Percentiles rank a stretch among this genome's conserved stretches.
These are phyloP conservation scores for Ametastegia equiseti DNA, from an alignment of 2,888 invertebrate genomes.

Conservation along the genomic window DNA sequence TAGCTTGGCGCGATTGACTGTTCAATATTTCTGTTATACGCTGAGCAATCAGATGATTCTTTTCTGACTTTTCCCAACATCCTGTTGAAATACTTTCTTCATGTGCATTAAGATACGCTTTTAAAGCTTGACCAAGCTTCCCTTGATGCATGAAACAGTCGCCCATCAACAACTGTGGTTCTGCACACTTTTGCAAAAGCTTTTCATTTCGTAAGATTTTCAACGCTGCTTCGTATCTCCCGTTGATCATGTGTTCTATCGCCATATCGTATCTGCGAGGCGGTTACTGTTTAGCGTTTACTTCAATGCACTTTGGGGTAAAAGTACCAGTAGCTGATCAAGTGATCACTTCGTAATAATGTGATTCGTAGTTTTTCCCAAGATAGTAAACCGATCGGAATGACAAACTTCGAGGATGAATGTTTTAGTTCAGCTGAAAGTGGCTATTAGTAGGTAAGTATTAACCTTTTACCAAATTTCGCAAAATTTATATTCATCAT, in stretches of 20 bases:
- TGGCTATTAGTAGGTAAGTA: no score
- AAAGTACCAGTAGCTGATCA: no score
- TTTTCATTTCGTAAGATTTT: constrained; percentile 48
- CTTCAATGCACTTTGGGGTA: no score
- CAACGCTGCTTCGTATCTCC: constrained; percentile 51
- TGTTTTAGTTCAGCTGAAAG: no score
- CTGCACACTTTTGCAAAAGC: constrained; percentile 47
- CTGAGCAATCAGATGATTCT: constrained; percentile 49
- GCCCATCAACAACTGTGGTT: constrained; percentile 51
- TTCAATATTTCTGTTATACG: constrained; percentile 58
- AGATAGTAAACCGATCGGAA: no score
- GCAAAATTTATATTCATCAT: no score
- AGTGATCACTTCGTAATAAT: no score
- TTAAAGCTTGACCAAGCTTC: constrained; percentile 48
- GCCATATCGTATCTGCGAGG: constrained; percentile 55
- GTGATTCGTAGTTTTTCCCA: no score
- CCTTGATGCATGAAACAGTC: constrained; percentile 53
- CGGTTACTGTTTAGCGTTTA: neutral
- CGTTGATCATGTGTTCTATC: constrained; percentile 52
- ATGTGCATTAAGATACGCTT: constrained; percentile 49
- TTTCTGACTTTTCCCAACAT: constrained; percentile 39
- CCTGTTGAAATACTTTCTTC: constrained; percentile 21
- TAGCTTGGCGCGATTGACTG: constrained; percentile 48
- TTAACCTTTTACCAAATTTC: no score
- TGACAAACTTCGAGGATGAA: neutral